phyloP scores from a whole-genome alignment of 2,113 vertebrate genomes.

The Chitala chitala region DNA sequence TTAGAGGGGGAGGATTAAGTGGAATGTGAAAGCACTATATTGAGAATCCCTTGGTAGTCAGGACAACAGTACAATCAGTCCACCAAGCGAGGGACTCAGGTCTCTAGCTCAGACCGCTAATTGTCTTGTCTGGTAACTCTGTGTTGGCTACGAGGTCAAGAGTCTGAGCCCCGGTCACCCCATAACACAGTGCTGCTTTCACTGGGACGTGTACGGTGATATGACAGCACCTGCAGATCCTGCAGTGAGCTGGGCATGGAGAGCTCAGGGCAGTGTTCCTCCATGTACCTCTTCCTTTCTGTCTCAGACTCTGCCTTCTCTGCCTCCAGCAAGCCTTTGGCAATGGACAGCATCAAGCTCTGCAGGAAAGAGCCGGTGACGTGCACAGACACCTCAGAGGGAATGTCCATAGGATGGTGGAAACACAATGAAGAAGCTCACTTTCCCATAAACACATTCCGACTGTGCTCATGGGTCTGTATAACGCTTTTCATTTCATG shows the following conservation, averaged over 20 bases:
- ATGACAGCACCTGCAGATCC: constrained; percentile 87
- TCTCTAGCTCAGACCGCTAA: too few relatives aligned
- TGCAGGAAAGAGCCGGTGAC: constrained; percentile 36
- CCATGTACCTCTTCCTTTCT: constrained; percentile 64
- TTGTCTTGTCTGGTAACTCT: too few relatives aligned
- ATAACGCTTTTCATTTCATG: background rate
- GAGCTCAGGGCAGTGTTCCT: constrained; percentile 72
- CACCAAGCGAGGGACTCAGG: too few relatives aligned
- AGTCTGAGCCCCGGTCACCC: background rate
- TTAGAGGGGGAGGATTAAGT: too few relatives aligned
- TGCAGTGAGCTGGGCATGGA: constrained; percentile 70
- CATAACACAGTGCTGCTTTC: background rate
- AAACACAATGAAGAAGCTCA: background rate
- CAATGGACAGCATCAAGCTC: constrained; percentile 94
- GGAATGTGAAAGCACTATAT: too few relatives aligned
- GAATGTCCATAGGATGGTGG: background rate
- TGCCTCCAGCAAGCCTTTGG: constrained; percentile 77
- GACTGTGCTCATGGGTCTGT: too few relatives aligned
- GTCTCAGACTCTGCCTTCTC: constrained; percentile 70
- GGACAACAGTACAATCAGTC: too few relatives aligned
- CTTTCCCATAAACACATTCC: too few relatives aligned
- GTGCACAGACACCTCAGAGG: background rate
- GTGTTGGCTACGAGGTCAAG: too few relatives aligned
- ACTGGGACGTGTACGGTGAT: too few relatives aligned
- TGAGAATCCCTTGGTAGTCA: too few relatives aligned